phyloP scores from a whole-genome alignment of 2,888 invertebrate species.

The Hanleya hanleyi region DNA sequence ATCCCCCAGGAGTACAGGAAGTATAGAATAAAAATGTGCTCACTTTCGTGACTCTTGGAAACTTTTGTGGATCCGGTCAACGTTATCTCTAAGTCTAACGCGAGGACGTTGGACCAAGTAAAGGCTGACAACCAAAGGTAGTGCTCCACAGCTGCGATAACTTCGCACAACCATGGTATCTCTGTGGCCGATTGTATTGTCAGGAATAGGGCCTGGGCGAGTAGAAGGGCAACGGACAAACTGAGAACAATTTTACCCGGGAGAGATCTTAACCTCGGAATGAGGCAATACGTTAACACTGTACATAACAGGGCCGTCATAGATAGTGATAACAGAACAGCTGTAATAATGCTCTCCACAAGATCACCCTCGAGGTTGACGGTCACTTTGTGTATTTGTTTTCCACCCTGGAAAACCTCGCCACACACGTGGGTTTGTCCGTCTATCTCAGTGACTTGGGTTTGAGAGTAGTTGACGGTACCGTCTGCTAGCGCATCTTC shows the following conservation, averaged over 20 bases:
- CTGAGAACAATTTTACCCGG: conserved; percentile 3
- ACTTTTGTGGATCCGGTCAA: conserved; percentile 6
- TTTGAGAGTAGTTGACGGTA: not conserved
- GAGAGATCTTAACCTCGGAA: not conserved
- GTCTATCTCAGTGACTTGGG: not conserved
- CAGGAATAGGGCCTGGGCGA: conserved; percentile 8
- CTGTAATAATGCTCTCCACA: not conserved
- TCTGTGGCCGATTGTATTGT: not conserved
- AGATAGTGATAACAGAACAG: not conserved
- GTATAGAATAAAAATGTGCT: not conserved
- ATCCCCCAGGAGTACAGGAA: not conserved
- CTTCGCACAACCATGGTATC: not conserved
- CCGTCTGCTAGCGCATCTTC: too few species aligned
- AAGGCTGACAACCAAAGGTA: conserved; percentile 15
- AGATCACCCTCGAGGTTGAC: too few species aligned
- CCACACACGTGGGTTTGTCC: not conserved
- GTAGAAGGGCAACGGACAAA: not conserved
- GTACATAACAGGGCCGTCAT: not conserved
- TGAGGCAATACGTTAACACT: not conserved
- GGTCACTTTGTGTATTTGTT: too few species aligned
- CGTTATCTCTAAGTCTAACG: conserved; percentile 11
- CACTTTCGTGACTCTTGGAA: not conserved
- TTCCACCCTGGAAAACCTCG: not conserved
- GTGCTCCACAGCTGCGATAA: conserved; percentile 11
- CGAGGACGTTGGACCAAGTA: conserved; percentile 13